A percentile compares a stretch with the other conserved stretches of the same genome.
Conservation (phyloP, 64 coral and sea anemone genomes). For the Platygyra sinensis region DNA sequence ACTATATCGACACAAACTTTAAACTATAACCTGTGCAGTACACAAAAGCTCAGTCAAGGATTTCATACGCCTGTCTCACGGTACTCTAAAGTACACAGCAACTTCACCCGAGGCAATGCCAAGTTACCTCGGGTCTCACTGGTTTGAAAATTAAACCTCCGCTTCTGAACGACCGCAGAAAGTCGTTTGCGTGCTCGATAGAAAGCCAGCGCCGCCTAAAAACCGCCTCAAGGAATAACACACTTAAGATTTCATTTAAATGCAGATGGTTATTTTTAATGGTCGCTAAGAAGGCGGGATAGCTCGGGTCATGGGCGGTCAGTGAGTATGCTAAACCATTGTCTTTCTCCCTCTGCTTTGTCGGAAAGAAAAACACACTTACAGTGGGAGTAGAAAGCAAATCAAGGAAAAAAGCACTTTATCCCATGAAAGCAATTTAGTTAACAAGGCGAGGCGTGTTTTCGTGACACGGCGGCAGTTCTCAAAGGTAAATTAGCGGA, state of each 20-base stretch:
- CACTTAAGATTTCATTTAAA: slow-evolving; percentile 37
- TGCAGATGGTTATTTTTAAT: background rate
- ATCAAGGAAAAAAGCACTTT: background rate
- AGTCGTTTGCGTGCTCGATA: background rate
- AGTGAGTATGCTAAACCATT: background rate
- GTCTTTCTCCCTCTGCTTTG: background rate
- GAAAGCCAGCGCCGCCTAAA: background rate
- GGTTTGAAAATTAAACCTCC: too few relatives aligned
- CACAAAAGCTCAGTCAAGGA: slow-evolving; percentile 10
- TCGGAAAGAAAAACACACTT: background rate
- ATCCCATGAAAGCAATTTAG: background rate
- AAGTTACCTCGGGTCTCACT: too few relatives aligned
- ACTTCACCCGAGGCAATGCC: background rate
- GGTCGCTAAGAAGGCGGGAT: background rate
- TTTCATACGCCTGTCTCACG: background rate
- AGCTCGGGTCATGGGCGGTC: background rate
- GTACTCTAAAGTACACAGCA: background rate
- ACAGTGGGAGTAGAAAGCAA: background rate
- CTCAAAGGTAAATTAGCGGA: background rate
- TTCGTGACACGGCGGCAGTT: slow-evolving; percentile 10
- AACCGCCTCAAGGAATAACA: slow-evolving; percentile 19
- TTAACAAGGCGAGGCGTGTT: background rate
- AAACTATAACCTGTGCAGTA: background rate
- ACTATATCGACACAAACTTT: background rate
- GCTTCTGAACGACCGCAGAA: too few relatives aligned